Base-by-base conservation (phyloP, 1,140 invertebrate genomes). In the Carcinoscorpius rotundicauda region DNA sequence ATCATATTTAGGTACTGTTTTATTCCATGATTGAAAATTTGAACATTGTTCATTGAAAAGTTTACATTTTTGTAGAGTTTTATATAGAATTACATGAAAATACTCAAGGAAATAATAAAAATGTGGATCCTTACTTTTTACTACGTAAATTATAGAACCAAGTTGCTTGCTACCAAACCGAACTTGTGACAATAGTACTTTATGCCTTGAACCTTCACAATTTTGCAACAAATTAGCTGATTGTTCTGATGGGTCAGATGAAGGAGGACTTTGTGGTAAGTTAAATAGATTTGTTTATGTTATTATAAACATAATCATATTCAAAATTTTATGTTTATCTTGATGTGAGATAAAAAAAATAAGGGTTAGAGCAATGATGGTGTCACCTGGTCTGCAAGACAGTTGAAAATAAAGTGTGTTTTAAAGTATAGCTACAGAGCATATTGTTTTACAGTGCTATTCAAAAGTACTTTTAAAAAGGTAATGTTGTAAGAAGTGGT, bases 221-320 rank as follows among this genome's bases (percentile, higher is more conserved):
- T 70, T 55, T 60, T 68, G 70, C 55, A 64, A 71, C 60, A 58
- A 61, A 4, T 59, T 69, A 5, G 58, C 6, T 60, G 85, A 92
- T 75, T 92, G 90, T 75, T 71, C 76, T 9, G 88, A 92, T 75
- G 82, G 83, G 51, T 83, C 83, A 2, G 93, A 96, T 78, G 93
- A 96, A 78, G 86, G 84, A 0, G 74, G 83, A 61, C 77, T 82
- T 51, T 93, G 90, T 74, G 82, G 86, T 83, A 75, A 81, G 79
- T 78, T 51, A 63, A 48, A 49, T 53, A 49, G n/a, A 9, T 29
- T 29, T 53, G 29, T 29, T 29, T 29, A 29, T 29, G 29, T 29
- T 29, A 29, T 29, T 29, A 29, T 29, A 29, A 29, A 53, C 6
- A 4, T 48, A 10, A 52, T 11, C 49, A 60, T 3, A 51, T 9